These are phyloP conservation scores for Aradus depressus DNA, from an alignment of 2,888 invertebrate species.

Conservation along the genomic window DNA sequence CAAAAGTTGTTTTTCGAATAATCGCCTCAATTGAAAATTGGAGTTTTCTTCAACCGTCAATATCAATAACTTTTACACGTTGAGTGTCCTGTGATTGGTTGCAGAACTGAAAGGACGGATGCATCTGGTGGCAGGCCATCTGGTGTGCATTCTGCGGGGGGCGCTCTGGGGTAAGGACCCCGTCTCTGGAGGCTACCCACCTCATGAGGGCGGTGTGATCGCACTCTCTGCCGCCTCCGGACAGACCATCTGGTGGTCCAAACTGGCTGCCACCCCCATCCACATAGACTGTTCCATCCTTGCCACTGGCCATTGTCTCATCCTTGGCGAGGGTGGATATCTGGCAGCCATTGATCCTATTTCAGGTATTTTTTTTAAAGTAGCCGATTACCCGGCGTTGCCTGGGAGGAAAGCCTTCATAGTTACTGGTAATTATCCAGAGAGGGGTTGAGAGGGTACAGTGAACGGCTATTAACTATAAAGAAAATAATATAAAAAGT, in stretches of 20 bases:
- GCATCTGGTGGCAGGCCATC: conserved; percentile 57
- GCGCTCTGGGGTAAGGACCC: conserved; percentile 34
- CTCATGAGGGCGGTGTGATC: conserved; percentile 53
- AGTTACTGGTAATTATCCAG: no score
- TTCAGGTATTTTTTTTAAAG: conserved; percentile 38
- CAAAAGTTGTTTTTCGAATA: no score
- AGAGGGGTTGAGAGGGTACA: no score
- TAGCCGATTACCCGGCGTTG: no score
- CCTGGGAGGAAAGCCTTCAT: no score
- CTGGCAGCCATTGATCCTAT: conserved; percentile 49
- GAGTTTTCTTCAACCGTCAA: no score
- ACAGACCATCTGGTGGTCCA: conserved; percentile 60
- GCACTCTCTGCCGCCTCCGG: conserved; percentile 59
- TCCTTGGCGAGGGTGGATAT: conserved; percentile 58
- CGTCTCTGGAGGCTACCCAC: conserved; percentile 37
- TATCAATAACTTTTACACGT: no score
- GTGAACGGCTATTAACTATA: no score
- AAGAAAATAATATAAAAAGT: no score
- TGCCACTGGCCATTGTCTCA: conserved; percentile 59
- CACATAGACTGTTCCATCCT: conserved; percentile 62
- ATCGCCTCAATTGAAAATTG: no score
- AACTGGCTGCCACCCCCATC: conserved; percentile 49
- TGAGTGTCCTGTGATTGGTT: conserved; percentile 15
- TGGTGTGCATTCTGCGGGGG: conserved; percentile 62
- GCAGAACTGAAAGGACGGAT: conserved; percentile 51